Percentiles rank a stretch among this genome's conserved stretches.
Conservation (phyloP, 2,797 vertebrate species). For the Eutrigla gurnardus region DNA sequence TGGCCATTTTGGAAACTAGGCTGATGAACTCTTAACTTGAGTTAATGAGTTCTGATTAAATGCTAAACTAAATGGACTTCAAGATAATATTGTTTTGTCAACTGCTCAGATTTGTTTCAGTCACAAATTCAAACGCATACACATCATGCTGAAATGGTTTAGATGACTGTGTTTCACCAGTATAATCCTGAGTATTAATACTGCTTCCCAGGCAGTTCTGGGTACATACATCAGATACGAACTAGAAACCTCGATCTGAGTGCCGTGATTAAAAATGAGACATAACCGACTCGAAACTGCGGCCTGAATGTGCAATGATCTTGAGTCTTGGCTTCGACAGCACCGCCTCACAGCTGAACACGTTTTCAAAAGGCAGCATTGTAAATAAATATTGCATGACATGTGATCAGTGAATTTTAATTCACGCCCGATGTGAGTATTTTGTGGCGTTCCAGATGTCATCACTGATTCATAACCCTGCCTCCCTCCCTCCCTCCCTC, state of each 20-base stretch:
- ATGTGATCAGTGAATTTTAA: constrained; percentile 36
- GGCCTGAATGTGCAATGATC: background rate
- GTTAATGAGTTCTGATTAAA: background rate
- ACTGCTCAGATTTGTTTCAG: too few species aligned
- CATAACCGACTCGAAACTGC: background rate
- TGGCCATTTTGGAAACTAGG: too few species aligned
- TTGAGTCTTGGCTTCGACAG: background rate
- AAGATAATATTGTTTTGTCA: background rate
- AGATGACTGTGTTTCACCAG: background rate
- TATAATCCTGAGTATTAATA: background rate
- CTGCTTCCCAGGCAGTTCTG: background rate
- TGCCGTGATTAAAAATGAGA: background rate
- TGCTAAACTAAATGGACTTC: background rate
- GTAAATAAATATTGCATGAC: constrained; percentile 21
- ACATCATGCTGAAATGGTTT: background rate
- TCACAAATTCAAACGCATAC: background rate
- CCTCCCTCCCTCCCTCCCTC: constrained; percentile 1
- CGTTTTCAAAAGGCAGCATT: background rate
- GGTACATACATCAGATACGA: background rate
- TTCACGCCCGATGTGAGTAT: constrained; percentile 12
- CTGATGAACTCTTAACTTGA: too few species aligned
- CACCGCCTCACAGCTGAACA: constrained; percentile 9
- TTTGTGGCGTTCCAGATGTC: constrained; percentile 24
- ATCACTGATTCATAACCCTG: constrained; percentile 58
- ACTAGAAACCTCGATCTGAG: background rate